These are phyloP conservation scores for Isoperla grammatica DNA, from an alignment of 2,888 invertebrate species.

Conservation along the genomic window DNA sequence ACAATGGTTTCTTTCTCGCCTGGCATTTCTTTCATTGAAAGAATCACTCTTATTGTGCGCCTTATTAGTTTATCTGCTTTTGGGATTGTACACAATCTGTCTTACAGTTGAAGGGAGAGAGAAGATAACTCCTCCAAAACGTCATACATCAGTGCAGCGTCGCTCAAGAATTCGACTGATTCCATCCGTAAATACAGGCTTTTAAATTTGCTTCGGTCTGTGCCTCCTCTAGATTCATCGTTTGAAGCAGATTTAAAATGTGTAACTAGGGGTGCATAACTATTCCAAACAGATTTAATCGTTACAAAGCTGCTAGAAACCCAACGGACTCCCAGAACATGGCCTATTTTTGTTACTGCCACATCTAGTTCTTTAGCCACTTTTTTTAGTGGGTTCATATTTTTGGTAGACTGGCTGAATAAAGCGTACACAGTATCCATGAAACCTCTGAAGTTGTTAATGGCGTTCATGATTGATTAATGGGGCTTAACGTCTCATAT, in stretches of 20 bases:
- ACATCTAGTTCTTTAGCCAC: slow-evolving; percentile 16
- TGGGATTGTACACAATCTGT: background rate
- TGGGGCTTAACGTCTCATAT: too few species aligned
- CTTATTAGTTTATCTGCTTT: background rate
- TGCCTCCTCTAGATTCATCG: background rate
- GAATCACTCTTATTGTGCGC: background rate
- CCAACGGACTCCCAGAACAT: slow-evolving; percentile 25
- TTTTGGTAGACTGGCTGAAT: slow-evolving; percentile 27
- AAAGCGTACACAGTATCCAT: slow-evolving; percentile 27
- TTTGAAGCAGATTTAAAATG: background rate
- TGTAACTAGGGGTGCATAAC: slow-evolving; percentile 17
- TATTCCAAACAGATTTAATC: slow-evolving; percentile 26
- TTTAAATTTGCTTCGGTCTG: background rate
- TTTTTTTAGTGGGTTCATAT: slow-evolving; percentile 22
- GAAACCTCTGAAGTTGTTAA: slow-evolving; percentile 28
- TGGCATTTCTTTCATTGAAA: background rate
- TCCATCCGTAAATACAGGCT: background rate
- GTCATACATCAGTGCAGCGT: slow-evolving; percentile 7
- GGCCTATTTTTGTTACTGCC: slow-evolving; percentile 26
- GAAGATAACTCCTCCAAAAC: background rate
- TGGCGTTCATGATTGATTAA: slow-evolving; percentile 23
- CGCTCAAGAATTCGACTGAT: background rate
- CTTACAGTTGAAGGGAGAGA: background rate
- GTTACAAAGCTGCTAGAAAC: slow-evolving; percentile 23
- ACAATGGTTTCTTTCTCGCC: background rate